A percentile compares a stretch with the other conserved stretches of the same genome.
phyloP scores from a whole-genome alignment of 64 coral and sea anemone genomes.

The Actinia equina region DNA sequence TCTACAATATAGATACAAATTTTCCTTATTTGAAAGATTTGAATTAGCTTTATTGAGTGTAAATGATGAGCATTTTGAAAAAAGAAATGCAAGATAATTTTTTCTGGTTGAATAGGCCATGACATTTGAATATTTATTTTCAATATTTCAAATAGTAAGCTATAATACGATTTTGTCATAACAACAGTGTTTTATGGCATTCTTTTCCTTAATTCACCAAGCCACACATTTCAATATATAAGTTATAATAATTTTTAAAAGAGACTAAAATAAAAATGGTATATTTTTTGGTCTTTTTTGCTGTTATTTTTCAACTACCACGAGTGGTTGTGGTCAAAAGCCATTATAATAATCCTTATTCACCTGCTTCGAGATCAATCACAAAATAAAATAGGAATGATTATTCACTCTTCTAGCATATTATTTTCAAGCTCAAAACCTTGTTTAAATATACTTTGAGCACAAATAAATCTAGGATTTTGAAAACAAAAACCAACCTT shows the following conservation, averaged over 20 bases:
- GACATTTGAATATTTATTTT: slow-evolving; percentile 17
- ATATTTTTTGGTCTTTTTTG: neutral
- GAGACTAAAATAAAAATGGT: neutral
- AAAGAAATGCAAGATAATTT: neutral
- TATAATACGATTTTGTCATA: neutral
- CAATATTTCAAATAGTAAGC: neutral
- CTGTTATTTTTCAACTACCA: neutral
- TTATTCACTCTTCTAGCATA: neutral
- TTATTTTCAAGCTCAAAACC: neutral
- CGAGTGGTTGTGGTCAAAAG: neutral
- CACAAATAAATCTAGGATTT: neutral
- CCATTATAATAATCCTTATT: neutral
- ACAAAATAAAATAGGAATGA: neutral
- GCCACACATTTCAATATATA: neutral
- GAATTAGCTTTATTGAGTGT: neutral
- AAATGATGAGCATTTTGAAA: neutral
- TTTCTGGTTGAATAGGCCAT: neutral
- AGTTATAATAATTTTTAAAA: neutral
- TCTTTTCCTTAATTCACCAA: neutral
- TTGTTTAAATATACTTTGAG: neutral
- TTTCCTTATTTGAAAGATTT: neutral
- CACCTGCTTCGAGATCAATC: slow-evolving; percentile 1
- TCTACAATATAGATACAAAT: neutral
- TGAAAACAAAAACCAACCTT: neutral
- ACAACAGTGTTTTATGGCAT: neutral